Evolutionary conservation across 37 sponge, comb jelly and placozoan genomes (phyloP), one percentile per base, ranked within the genome.

Genomic region (Geodia barretti): DNA sequence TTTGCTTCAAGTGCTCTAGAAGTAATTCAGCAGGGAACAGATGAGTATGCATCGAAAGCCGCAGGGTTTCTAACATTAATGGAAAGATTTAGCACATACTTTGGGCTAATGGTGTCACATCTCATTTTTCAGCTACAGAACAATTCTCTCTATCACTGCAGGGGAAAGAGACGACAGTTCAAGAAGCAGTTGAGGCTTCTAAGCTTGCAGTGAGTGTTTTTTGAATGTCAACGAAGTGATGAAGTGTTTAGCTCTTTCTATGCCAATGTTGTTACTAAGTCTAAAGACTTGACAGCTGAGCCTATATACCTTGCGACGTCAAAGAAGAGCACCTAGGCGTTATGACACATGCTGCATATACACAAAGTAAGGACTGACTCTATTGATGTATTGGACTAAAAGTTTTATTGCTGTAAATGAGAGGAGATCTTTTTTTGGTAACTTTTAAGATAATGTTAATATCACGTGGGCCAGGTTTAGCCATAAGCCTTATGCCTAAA

Each of bases 101-200:
- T 86, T 80, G 88, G 76, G 30, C 60, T 87, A 25, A 73, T 81
- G 23, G 39, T 81, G 8, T 81, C 76, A n/a, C 70, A 81, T 25
- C 59, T 87, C 8, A 64, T 87, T 86, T 86, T 62, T 42, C 74
- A 42, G 81, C 62, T 21, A 71, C 73, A 35, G 88, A 87, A 34
- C 67, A 87, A 68, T 33, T 82, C 43, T 88, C 83, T 29, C 34
- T 67, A 11, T 11, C 39, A 24, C 42, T 87, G 4, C 83, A 88
- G 35, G 72, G 60, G n/a, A 77, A 82, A 39, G 70, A 83, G 30
- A 76, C 71, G 24, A 74, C 64, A 64, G 19, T 88, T 19, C 74
- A 8, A 75, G 82, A 90, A 34, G 82, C 74, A 39, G 43, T 32
- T 40, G 28, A 2, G 26, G 77, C 83, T 78, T 72, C 83, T 8